Percentiles rank a stretch among this genome's conserved stretches.
Evolutionary conservation across 2,797 vertebrate genomes (phyloP).

Genomic region (Bovichtus diacanthus): DNA sequence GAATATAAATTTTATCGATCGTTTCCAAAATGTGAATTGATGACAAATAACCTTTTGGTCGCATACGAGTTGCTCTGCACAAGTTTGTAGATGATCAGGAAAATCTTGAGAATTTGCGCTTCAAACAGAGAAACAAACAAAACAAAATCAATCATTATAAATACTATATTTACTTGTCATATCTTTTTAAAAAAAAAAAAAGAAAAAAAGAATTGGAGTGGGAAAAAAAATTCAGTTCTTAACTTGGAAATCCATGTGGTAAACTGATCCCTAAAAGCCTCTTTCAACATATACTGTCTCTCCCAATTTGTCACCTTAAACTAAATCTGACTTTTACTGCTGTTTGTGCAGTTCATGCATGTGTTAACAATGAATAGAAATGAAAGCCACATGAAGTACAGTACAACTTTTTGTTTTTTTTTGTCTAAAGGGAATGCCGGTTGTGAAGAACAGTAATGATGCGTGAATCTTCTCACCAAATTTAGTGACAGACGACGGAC

Average conservation of each 20-base stretch:
- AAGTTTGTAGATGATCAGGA: constrained; percentile 93
- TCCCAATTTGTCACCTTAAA: constrained; percentile 68
- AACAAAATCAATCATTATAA: not conserved
- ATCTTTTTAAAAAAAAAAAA: constrained; percentile 21
- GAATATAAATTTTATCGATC: not conserved
- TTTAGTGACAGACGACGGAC: constrained; percentile 85
- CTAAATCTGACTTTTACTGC: constrained; percentile 54
- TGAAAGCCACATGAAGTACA: constrained; percentile 57
- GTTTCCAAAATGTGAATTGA: constrained; percentile 11
- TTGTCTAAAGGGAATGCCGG: constrained; percentile 40
- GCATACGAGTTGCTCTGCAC: constrained; percentile 94
- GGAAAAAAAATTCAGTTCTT: constrained; percentile 36
- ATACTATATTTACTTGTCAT: not conserved
- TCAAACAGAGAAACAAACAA: constrained; percentile 67
- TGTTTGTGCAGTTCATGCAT: constrained; percentile 57
- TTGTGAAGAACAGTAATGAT: constrained; percentile 25
- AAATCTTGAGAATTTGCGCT: constrained; percentile 92
- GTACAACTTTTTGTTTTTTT: constrained; percentile 30
- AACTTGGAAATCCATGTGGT: constrained; percentile 47
- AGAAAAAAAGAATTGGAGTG: constrained; percentile 45
- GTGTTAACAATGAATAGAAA: constrained; percentile 65
- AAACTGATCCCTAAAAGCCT: constrained; percentile 59
- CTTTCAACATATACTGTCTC: constrained; percentile 58
- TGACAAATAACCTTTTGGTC: constrained; percentile 92
- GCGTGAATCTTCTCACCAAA: constrained; percentile 88